Conservation (phyloP, 2,113 vertebrate species). For the Morone saxatilis region DNA sequence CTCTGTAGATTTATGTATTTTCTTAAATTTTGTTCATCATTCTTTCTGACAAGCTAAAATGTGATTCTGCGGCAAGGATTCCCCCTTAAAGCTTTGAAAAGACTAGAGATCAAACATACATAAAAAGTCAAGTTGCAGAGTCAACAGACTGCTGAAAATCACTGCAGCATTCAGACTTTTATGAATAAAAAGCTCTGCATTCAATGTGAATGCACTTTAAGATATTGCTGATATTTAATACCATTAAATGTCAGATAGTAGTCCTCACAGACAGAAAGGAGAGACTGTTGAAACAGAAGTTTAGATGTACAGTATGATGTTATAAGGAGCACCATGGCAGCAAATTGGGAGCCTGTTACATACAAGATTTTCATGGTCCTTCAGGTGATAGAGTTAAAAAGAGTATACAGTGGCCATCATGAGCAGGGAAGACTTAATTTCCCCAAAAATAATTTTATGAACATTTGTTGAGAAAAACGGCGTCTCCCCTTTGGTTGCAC, state of each 20-base stretch:
- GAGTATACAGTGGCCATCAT: neutral
- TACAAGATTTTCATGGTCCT: neutral
- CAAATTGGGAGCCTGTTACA: neutral
- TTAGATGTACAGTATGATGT: neutral
- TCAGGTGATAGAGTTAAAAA: neutral
- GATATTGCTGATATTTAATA: neutral
- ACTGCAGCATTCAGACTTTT: neutral
- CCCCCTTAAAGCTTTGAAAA: too few species aligned
- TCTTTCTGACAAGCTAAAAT: neutral
- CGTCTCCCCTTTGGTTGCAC: constrained; percentile 71
- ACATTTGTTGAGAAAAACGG: constrained; percentile 6
- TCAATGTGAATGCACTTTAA: neutral
- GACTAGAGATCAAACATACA: too few species aligned
- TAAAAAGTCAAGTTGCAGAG: too few species aligned
- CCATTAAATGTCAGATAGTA: neutral
- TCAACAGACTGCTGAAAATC: neutral
- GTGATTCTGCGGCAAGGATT: neutral
- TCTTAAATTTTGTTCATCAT: neutral
- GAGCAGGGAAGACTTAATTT: neutral
- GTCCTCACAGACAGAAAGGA: too few species aligned
- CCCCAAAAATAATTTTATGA: neutral
- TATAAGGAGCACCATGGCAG: neutral
- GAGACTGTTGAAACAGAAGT: neutral
- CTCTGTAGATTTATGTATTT: neutral
- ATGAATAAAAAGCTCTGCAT: neutral